These are phyloP conservation scores for Lynx canadensis DNA, from an alignment of 2,113 vertebrate species.

Conservation along the genomic window DNA sequence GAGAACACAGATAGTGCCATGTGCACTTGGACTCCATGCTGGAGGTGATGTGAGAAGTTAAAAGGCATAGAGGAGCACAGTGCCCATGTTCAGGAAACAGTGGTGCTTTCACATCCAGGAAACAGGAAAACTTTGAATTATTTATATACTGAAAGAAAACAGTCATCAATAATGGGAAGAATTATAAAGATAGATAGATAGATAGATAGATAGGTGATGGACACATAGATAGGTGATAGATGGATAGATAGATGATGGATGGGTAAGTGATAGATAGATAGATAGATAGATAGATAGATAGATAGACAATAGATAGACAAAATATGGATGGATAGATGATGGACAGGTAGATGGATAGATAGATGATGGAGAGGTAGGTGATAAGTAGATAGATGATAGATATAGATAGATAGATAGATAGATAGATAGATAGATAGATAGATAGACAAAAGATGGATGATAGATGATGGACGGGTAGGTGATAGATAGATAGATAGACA, in stretches of 20 bases:
- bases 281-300: too few relatives aligned
- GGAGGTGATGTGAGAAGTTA: not conserved
- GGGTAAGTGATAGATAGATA: too few relatives aligned
- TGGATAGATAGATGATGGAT: not conserved
- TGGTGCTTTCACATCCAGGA: fast-evolving
- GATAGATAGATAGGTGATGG: not conserved
- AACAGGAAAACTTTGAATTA: not conserved
- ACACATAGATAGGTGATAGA: not conserved
- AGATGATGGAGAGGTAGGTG: too few relatives aligned
- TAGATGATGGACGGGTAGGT: not conserved
- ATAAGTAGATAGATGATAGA: not conserved
- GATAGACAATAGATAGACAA: too few relatives aligned
- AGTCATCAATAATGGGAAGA: not conserved
- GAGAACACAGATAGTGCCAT: fast-evolving
- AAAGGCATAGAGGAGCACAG: not conserved
- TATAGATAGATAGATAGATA: too few relatives aligned
- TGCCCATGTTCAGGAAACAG: too few relatives aligned
- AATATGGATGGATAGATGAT: not conserved
- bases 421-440: too few relatives aligned
- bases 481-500: too few relatives aligned
- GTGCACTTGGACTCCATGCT: fast-evolving
- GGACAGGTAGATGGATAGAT: fast-evolving
- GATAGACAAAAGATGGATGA: not conserved
- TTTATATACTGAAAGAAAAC: not conserved
- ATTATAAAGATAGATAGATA: not conserved